A percentile compares a stretch with the other conserved stretches of the same genome.
phyloP scores from a whole-genome alignment of 1,140 invertebrate species.

The Orchestia grillus region DNA sequence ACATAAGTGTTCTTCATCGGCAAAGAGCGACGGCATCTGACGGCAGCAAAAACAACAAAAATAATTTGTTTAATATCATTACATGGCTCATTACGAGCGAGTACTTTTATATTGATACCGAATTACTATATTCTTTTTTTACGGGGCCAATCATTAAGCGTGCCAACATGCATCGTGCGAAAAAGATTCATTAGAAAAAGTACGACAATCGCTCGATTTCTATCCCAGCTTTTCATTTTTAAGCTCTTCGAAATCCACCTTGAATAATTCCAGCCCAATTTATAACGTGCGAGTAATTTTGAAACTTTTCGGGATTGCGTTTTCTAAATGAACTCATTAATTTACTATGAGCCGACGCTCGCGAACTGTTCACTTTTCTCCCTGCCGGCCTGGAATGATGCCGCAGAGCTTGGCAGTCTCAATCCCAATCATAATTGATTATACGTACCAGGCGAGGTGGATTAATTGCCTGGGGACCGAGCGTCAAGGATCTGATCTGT shows the following conservation, averaged over 20 bases:
- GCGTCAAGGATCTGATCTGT: not conserved
- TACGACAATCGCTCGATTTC: not conserved
- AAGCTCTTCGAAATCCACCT: not conserved
- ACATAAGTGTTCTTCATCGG: not conserved
- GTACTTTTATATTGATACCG: no score
- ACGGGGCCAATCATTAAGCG: no score
- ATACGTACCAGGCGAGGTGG: not conserved
- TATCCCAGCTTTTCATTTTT: not conserved
- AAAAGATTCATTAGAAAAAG: not conserved
- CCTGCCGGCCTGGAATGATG: not conserved
- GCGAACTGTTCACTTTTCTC: not conserved
- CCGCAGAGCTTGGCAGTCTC: not conserved
- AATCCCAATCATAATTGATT: conserved; percentile 2
- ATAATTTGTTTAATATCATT: no score
- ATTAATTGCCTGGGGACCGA: not conserved
- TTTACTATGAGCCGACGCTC: not conserved
- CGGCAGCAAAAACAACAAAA: not conserved
- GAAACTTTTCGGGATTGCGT: not conserved
- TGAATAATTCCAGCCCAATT: not conserved
- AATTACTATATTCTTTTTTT: no score
- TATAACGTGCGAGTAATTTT: not conserved
- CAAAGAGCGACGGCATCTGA: not conserved
- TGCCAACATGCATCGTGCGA: no score
- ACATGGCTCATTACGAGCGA: no score
- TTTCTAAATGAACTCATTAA: not conserved